Evolutionary conservation across 1,140 invertebrate genomes (phyloP), one percentile per base, ranked within the genome.

Genomic region (Papilio polyxenes): DNA sequence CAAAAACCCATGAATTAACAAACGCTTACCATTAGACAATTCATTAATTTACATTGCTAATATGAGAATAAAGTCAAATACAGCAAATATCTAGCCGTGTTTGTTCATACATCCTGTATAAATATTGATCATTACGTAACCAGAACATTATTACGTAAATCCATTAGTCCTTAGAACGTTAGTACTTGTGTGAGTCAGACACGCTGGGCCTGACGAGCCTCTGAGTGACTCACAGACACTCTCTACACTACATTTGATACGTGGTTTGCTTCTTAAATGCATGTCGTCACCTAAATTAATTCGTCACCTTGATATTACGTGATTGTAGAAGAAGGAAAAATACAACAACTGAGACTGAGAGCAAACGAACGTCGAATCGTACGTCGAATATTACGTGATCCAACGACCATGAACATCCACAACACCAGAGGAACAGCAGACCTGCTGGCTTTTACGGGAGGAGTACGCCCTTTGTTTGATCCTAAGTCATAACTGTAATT

Each of bases 161-260:
- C 75, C 75, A 53, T 53, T 77, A 77, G 75, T 77, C 75, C 75
- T 77, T 77, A 51, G n/a, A 76, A 23, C 49, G 75, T 53, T 76
- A 53, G 75, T 37, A 72, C 56, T 59, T 59, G 8, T 56, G 75
- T 56, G 75, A 77, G 48, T 77, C 75, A 77, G 48, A 31, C n/a
- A 23, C 44, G 7, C 23, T 48, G 74, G 5, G 11, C 4, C 11
- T 40, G 72, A 17, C 72, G 37, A 75, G 72, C 49, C 65, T 23
- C 65, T 72, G 23, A 31, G 11, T 72, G 31, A 72, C 65, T 72
- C 65, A 72, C 65, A 5, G 37, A 13, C 65, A 37, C 65, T 72
- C 23, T 72, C 65, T 72, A 72, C 31, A 72, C 65, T 40, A 72
- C 65, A 72, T 72, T 72, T 9, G 6, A 37, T 15, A 72, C 65